Evolutionary conservation across 35 echinoderm and acorn worm species (phyloP).

Genomic region (Ptychodera flava): DNA sequence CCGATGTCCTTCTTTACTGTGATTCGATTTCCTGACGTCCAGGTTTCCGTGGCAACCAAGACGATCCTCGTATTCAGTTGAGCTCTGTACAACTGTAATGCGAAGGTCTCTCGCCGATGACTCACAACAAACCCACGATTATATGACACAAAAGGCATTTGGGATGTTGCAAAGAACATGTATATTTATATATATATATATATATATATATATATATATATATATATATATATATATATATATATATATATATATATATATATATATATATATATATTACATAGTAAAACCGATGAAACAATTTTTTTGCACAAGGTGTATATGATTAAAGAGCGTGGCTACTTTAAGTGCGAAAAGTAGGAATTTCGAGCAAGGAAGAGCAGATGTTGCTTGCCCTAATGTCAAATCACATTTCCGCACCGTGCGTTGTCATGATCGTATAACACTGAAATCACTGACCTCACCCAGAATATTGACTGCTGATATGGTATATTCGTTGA

Average conservation of each 20-base stretch:
- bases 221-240: too few species aligned
- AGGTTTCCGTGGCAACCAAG: background rate
- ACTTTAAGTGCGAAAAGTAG: too few species aligned
- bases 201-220: too few species aligned
- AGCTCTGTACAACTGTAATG: background rate
- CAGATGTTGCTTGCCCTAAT: background rate
- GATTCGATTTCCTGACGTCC: background rate
- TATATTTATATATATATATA: too few species aligned
- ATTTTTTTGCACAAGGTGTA: background rate
- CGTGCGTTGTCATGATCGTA: background rate
- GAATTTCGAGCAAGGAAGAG: background rate
- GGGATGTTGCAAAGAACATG: too few species aligned
- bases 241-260: too few species aligned
- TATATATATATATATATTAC: too few species aligned
- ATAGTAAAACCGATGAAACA: background rate
- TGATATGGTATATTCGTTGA: background rate
- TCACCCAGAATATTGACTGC: background rate
- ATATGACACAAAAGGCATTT: too few species aligned
- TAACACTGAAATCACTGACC: background rate
- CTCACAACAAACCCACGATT: too few species aligned
- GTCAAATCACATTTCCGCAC: background rate
- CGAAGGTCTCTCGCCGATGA: too few species aligned
- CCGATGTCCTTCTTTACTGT: background rate
- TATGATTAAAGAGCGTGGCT: too few species aligned
- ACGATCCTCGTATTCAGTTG: background rate